Evolutionary conservation across 2,797 vertebrate species (phyloP).

Genomic region (Enteromius trimaculatus): DNA sequence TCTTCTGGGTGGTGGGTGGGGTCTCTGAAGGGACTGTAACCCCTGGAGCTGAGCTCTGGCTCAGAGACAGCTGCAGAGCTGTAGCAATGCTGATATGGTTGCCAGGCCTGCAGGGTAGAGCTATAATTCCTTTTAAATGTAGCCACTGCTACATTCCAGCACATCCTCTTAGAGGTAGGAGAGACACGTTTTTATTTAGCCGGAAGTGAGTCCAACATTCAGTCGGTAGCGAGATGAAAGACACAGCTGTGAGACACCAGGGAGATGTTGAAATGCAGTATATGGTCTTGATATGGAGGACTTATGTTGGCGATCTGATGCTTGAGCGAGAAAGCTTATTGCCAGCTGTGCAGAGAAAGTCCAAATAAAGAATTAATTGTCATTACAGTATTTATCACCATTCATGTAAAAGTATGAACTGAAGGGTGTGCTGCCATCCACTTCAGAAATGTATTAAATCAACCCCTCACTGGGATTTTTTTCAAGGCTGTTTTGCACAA

Average conservation of each 20-base stretch:
- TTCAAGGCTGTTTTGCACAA: slow-evolving; percentile 8
- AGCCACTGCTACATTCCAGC: slow-evolving; percentile 56
- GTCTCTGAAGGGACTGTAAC: slow-evolving; percentile 32
- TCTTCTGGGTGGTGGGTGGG: slow-evolving; percentile 18
- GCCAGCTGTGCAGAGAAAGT: slow-evolving; percentile 39
- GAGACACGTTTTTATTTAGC: slow-evolving; percentile 38
- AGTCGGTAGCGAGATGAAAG: slow-evolving; percentile 40
- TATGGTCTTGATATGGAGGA: slow-evolving; percentile 9
- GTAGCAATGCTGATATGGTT: slow-evolving; percentile 55
- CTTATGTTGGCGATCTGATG: slow-evolving; percentile 15
- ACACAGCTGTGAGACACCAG: slow-evolving; percentile 48
- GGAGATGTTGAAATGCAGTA: slow-evolving; percentile 19
- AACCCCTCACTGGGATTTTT: background rate
- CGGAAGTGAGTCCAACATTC: slow-evolving; percentile 40
- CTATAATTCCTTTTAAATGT: slow-evolving; percentile 67
- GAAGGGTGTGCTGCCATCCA: slow-evolving; percentile 24
- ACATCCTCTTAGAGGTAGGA: slow-evolving; percentile 34
- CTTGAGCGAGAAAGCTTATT: slow-evolving; percentile 19
- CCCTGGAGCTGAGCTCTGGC: slow-evolving; percentile 43
- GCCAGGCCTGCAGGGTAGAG: slow-evolving; percentile 49
- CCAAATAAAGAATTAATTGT: slow-evolving; percentile 24
- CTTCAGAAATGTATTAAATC: slow-evolving; percentile 22
- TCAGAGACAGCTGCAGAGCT: slow-evolving; percentile 24
- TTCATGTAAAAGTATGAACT: slow-evolving; percentile 66
- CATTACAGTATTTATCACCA: slow-evolving; percentile 39